Evolutionary conservation across 2,113 vertebrate genomes (phyloP), one percentile per base, ranked within the genome.

Genomic region (Nibea coibor): DNA sequence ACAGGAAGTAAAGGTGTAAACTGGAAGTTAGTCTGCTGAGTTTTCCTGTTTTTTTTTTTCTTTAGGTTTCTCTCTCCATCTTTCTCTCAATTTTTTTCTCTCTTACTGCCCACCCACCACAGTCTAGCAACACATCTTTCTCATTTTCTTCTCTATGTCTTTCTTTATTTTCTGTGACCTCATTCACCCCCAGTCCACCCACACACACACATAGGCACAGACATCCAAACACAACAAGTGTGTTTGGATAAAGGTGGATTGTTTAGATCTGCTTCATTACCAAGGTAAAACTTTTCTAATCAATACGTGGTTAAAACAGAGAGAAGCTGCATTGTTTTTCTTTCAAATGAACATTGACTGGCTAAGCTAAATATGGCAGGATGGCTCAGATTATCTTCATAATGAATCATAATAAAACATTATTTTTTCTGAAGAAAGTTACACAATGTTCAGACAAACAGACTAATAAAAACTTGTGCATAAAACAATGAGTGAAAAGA

Each of bases 231-330:
- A 67, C 65, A 72, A 70, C 20, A 14, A 15, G 28, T 67, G 70
- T 54, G 80, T 71, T 66, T 67, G n/a, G 59, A 43, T 61, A 56
- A 84, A 79, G 61, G 61, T 72, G 31, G 66, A 61, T 64, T 69
- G 56, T 26, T 82, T 61, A 24, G 39, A 65, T 54, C 45, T 35
- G 63, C 56, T 74, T 86, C 82, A 84, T 88, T 62, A 58, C 58
- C 77, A 64, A n/a, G 79, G 48, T 42, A 47, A 54, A 75, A 75
- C 75, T 72, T 24, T 78, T 72, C 68, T 74, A 73, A 88, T 88
- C 85, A 70, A 76, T 79, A 62, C 28, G 7, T 26, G 22, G 61
- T 45, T 42, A 58, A 74, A 22, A 58, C 19, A 47, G 7, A 20
- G 8, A 64, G 17, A 31, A 51, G 14, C 26, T 22, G 14, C 11